Evolutionary conservation across 2,797 vertebrate species (phyloP), one percentile per base, ranked within the genome.

Genomic region (Morus bassanus): DNA sequence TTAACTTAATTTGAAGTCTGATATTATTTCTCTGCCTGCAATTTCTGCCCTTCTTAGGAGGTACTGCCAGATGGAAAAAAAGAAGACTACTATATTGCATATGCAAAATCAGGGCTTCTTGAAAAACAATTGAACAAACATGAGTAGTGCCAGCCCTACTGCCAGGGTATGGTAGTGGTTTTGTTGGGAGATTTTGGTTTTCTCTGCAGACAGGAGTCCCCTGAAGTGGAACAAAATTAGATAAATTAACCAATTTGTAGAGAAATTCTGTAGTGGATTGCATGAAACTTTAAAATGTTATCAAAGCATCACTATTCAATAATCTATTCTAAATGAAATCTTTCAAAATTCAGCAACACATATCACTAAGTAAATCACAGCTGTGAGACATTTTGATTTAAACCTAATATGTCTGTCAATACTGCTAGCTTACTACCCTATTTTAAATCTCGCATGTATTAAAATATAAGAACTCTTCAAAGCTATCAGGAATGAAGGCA

Each of bases 1-100:
- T 93, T 89, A 88, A 92, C 84, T 92, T 89, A 64, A 85, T 91
- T 78, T 75, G 39, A 89, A 83, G 31, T 18, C 57, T 89, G 65
- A 37, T 85, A 56, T 54, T 89, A 72, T 78, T 92, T 89, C 46
- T 78, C 64, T 75, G 54, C 57, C 69, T 1, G 3, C 43, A 70
- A 23, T 75, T 91, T 92, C 60, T 96, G 76, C 41, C 78, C 54
- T 89, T 88, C 82, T 39, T 92, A 43, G 79, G 73, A 92, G 41
- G 27, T 73, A 60, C 6, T 56, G 57, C 78, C 72, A 93, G 50
- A 77, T 73, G 59, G 61, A 57, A 33, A 89, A 73, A 57, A 37
- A 83, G 61, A 69, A 57, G 13, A 57, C 4, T 0, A 43, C 19
- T 70, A 18, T 41, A 45, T 51, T 68, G 22, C 56, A 77, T 46